Percentiles rank a stretch among this genome's conserved stretches.
phyloP scores from a whole-genome alignment of 2,113 vertebrate genomes.

The Sterrhoptilus dennistouni region DNA sequence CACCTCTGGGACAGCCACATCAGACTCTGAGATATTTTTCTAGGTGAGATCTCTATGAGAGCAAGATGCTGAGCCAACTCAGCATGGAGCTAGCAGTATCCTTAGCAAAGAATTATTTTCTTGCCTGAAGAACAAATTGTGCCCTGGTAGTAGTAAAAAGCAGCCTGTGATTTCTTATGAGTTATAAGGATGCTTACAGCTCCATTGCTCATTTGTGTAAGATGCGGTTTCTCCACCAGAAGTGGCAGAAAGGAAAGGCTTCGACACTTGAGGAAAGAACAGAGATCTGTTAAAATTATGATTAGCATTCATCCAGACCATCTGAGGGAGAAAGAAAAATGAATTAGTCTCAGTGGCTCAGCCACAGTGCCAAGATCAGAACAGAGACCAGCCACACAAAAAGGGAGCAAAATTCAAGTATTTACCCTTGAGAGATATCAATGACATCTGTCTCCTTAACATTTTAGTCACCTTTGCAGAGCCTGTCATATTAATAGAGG shows the following conservation, averaged over 20 bases:
- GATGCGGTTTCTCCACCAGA: background rate
- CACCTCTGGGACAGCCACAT: background rate
- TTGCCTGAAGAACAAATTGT: background rate
- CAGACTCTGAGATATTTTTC: background rate
- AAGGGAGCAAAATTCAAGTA: constrained; percentile 3
- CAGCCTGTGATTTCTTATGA: background rate
- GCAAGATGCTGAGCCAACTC: background rate
- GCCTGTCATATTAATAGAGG: constrained; percentile 3
- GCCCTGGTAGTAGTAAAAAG: background rate
- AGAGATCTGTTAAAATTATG: background rate
- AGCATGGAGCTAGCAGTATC: background rate
- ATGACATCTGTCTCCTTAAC: constrained; percentile 36
- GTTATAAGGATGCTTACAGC: background rate
- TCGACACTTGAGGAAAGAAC: background rate
- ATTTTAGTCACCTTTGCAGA: constrained; percentile 26
- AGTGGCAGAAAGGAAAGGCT: background rate
- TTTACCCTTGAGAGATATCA: constrained; percentile 28
- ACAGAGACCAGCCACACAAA: background rate
- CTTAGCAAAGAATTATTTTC: background rate
- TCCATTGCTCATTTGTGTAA: background rate
- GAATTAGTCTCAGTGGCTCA: background rate
- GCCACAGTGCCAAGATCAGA: background rate
- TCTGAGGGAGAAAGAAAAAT: background rate
- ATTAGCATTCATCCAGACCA: background rate
- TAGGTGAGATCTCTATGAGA: background rate